Evolutionary conservation across 1,140 invertebrate species (phyloP), one percentile per base, ranked within the genome.

Genomic region (Achatina immaculata): DNA sequence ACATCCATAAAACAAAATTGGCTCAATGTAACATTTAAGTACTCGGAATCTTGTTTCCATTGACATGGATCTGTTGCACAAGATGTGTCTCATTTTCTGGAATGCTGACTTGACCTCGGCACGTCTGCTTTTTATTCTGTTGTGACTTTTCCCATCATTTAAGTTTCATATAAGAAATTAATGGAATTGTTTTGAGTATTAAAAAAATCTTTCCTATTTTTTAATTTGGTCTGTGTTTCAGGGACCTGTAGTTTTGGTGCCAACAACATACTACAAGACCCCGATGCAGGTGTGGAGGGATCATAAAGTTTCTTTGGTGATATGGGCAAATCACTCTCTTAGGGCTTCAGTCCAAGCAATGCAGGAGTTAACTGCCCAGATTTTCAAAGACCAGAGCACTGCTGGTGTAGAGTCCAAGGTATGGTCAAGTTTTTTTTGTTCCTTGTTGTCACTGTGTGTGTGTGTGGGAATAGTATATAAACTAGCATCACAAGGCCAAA

Each of bases 281-380:
- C 92, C 92, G 24, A 91, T 91, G 36, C 82, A 90, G 38, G 66
- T 85, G 51, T 91, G 92, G 81, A 84, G 86, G 75, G 89, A 92
- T 76, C 79, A 91, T 84, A 91, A 90, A 11, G 86, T 92, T 21
- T 92, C 92, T n/a, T 85, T 91, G 78, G 86, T 92, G 1, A 92
- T 92, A 71, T 92, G 92, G 92, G 92, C 92, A 58, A 92, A 92
- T 84, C 92, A 92, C 80, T 92, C 92, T 68, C 72, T 92, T 21
- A 80, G 92, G 69, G 89, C 91, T 31, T 90, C 89, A 14, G 85
- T 92, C n/a, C 85, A 75, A 34, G 91, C 92, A 14, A 92, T 92
- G 89, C 90, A 92, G 82, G 85, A 89, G 28, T 85, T 86, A 19
- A 85, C 89, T n/a, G 73, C 79, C 28, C 85, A 86, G 48, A 92